These are phyloP conservation scores for Oxygymnocypris stewartii DNA, from an alignment of 2,113 vertebrate species.

Conservation along the genomic window DNA sequence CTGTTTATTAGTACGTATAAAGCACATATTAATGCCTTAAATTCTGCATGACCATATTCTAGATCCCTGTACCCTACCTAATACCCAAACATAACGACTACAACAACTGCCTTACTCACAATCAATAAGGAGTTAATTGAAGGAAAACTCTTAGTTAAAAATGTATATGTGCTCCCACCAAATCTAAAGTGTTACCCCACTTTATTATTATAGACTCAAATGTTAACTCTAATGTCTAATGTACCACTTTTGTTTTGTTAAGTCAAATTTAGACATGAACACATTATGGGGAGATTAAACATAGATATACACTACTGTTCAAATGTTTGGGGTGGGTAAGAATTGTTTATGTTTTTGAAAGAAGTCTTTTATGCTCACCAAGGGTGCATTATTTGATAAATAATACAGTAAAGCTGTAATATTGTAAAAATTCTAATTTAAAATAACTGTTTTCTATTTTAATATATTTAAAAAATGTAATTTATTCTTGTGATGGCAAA, in stretches of 20 bases:
- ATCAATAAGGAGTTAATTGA: no score
- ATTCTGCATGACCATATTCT: no score
- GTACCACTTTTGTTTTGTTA: not conserved
- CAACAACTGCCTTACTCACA: no score
- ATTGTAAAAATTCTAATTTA: not conserved
- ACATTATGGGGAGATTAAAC: slow-evolving; percentile 3
- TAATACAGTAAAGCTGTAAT: not conserved
- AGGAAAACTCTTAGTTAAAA: no score
- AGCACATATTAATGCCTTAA: no score
- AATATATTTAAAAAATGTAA: not conserved
- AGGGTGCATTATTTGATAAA: not conserved
- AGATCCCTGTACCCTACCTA: no score
- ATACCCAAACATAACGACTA: no score
- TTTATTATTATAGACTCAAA: not conserved
- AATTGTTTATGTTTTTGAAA: not conserved
- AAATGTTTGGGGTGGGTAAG: not conserved
- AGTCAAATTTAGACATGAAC: not conserved
- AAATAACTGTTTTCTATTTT: not conserved
- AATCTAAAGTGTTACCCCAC: not conserved
- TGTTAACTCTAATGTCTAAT: not conserved
- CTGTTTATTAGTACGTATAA: no score
- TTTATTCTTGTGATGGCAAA: not conserved
- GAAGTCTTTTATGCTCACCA: not conserved
- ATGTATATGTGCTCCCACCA: no score
- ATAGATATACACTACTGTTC: not conserved